phyloP scores from a whole-genome alignment of 2,797 vertebrate genomes.

The Limnodromus scolopaceus region DNA sequence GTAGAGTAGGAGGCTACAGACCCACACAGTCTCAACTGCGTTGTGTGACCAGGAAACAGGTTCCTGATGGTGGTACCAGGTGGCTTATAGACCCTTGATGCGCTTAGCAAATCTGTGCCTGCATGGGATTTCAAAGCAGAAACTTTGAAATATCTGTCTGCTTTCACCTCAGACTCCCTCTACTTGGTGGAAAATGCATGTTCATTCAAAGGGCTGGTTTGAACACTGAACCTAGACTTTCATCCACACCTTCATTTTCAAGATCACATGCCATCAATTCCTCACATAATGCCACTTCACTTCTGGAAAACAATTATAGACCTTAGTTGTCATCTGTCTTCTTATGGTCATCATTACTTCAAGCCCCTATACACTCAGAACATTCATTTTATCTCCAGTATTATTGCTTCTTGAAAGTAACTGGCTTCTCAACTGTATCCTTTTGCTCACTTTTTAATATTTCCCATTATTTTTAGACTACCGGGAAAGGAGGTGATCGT shows the following conservation, averaged over 20 bases:
- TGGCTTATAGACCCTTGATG: background rate
- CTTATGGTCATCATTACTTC: background rate
- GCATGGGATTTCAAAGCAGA: rapidly evolving
- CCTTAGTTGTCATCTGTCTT: background rate
- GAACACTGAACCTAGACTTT: background rate
- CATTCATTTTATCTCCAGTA: background rate
- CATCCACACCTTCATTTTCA: background rate
- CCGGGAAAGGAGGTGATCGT: background rate
- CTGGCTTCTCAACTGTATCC: background rate
- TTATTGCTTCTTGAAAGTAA: background rate
- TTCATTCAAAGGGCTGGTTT: background rate
- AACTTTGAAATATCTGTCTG: background rate
- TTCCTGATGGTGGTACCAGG: background rate
- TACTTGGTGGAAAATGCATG: background rate
- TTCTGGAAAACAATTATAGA: background rate
- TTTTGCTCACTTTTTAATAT: background rate
- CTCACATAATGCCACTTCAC: background rate
- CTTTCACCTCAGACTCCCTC: background rate
- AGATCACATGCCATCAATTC: background rate
- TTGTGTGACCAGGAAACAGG: background rate
- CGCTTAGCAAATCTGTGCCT: background rate
- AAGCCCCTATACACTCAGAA: background rate
- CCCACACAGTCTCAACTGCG: background rate
- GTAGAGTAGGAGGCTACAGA: background rate
- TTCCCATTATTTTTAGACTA: conserved; percentile 20